phyloP scores from a whole-genome alignment of 2,797 vertebrate species.

The Anomalospiza imberbis region DNA sequence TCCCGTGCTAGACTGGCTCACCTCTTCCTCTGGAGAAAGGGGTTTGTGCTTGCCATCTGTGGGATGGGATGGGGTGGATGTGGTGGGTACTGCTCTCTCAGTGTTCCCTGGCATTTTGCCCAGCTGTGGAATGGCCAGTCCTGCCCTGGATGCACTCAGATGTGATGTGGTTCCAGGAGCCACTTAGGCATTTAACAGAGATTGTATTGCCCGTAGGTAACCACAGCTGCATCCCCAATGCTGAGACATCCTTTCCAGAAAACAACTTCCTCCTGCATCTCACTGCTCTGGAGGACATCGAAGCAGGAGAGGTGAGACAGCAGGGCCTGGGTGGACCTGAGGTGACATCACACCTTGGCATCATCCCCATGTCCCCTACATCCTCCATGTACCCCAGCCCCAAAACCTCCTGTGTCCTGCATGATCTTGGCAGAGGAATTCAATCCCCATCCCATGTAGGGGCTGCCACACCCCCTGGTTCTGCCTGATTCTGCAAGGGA shows the following conservation, averaged over 20 bases:
- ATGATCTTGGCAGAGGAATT: background rate
- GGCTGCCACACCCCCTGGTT: background rate
- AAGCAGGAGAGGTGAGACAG: constrained; percentile 89
- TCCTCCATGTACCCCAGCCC: background rate
- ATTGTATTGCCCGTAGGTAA: constrained; percentile 79
- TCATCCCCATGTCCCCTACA: background rate
- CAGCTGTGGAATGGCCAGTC: background rate
- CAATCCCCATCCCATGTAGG: fast-evolving
- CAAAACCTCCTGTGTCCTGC: background rate
- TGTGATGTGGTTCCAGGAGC: background rate
- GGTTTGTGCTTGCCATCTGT: background rate
- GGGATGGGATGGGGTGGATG: background rate
- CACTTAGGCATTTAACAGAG: background rate
- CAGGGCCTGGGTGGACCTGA: fast-evolving
- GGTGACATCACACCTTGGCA: background rate
- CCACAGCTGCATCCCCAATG: constrained; percentile 95
- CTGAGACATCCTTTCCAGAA: constrained; percentile 93
- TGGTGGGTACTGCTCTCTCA: background rate
- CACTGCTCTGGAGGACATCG: constrained; percentile 87
- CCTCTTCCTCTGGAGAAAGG: background rate
- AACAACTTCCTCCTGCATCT: constrained; percentile 95
- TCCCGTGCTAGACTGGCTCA: background rate
- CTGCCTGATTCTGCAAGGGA: background rate
- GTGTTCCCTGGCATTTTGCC: background rate
- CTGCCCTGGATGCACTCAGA: background rate